A percentile compares a stretch with the other conserved stretches of the same genome.
Evolutionary conservation across 2,888 invertebrate species (phyloP).

Genomic region (Keiferia lycopersicella): DNA sequence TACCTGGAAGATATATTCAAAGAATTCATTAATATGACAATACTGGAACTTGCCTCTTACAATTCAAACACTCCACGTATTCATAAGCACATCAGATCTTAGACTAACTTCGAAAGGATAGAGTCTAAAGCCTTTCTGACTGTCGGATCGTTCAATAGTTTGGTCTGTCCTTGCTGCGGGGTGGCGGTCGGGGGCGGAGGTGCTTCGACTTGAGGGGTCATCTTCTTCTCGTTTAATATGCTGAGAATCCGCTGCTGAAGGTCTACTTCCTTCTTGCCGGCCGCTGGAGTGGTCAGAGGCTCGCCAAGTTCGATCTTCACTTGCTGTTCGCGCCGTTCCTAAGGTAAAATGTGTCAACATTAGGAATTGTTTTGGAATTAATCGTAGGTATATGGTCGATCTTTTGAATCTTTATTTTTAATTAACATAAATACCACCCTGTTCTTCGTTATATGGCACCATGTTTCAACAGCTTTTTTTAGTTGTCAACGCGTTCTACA

Average conservation of each 20-base stretch:
- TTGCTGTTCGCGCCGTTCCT: conserved; percentile 88
- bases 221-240: conserved; percentile 87
- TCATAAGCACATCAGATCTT: conserved; percentile 27
- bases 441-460: too few relatives aligned
- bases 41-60: too few relatives aligned
- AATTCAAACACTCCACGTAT: too few relatives aligned
- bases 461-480: too few relatives aligned
- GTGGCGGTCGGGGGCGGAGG: conserved; percentile 44
- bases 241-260: conserved; percentile 89
- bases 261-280: conserved; percentile 83
- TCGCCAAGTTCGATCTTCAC: conserved; percentile 88
- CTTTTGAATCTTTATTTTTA: too few relatives aligned
- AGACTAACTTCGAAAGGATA: conserved; percentile 73
- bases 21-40: background rate
- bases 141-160: conserved; percentile 88
- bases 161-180: conserved; percentile 57
- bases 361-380: background rate
- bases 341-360: conserved; percentile 36
- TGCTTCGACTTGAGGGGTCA: conserved; percentile 38
- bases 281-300: conserved; percentile 71
- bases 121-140: conserved; percentile 91
- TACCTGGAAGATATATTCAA: background rate
- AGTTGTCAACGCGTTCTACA: too few relatives aligned
- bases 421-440: too few relatives aligned
- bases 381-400: too few relatives aligned